phyloP scores from a whole-genome alignment of 2,113 vertebrate species.

The Apus apus region DNA sequence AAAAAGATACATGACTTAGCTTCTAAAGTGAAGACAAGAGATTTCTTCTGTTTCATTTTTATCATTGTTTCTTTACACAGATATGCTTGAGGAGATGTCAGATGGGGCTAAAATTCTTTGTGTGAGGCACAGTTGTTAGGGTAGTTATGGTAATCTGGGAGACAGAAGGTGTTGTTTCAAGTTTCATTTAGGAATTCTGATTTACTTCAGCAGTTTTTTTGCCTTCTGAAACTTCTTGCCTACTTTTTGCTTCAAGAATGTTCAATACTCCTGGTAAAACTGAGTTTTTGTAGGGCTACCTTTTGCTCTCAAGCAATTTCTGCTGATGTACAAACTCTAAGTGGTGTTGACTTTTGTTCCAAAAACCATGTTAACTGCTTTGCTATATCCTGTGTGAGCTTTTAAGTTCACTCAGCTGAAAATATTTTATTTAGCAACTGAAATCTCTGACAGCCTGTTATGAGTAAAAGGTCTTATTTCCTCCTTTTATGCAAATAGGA shows the following conservation, averaged over 20 bases:
- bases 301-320: neutral
- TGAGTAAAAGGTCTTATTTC: slow-evolving; percentile 17
- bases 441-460: neutral
- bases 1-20: neutral
- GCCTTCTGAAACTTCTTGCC: neutral
- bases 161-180: neutral
- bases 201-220: neutral
- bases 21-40: neutral
- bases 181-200: neutral
- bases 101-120: neutral
- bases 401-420: neutral
- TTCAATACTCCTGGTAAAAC: neutral
- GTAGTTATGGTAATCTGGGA: neutral
- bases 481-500: neutral
- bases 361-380: neutral
- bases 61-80: neutral
- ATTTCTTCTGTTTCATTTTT: neutral
- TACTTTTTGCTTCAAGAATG: neutral
- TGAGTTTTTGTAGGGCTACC: neutral
- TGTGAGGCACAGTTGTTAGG: neutral
- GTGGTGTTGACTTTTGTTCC: neutral
- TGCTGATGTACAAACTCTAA: neutral
- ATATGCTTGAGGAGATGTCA: neutral
- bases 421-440: neutral
- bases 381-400: neutral